Evolutionary conservation across 2,113 vertebrate genomes (phyloP), one percentile per base, ranked within the genome.

Genomic region (Saccopteryx leptura): DNA sequence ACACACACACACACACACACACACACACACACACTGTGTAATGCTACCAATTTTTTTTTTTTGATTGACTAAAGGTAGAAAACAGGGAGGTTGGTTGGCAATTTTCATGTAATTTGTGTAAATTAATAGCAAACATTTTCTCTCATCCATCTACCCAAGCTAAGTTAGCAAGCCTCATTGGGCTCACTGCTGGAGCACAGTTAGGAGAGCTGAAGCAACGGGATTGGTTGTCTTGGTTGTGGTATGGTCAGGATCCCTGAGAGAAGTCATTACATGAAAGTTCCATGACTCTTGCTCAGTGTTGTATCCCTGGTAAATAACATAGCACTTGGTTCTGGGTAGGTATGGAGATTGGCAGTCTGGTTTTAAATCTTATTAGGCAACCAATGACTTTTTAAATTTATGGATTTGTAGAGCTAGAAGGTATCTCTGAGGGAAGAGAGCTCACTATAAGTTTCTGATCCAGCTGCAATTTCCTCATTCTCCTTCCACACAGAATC

Each of bases 41-140:
- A 66, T 23, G 82, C 85, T 33, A 80, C 5, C 9, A 10, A 58
- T 11, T 58, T 33, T 90, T 78, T 39, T 39, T 85, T 82, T 78
- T 85, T 72, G 9, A 48, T 74, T 12, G 21, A 96, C 23, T 75
- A 14, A 58, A 31, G 21, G 11, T 66, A 80, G 93, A 87, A 58
- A 69, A 63, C 9, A 93, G 48, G 52, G n/a, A 46, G 21, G 50
- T 46, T 91, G 39, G 5, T 33, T 79, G 50, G 24, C 48, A 58
- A 9, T 66, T 95, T 93, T 92, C 28, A 74, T 31, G 56, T 76
- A 80, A 90, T 24, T 91, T 90, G 54, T n/a, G 39, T 46, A 81
- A 80, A 66, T 80, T 71, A 87, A 61, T 33, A 78, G 7, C 56
- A 69, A 58, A 9, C 1, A 4, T 66, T 69, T 96, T 76, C 52